Evolutionary conservation across 1,140 invertebrate genomes (phyloP).

Genomic region (Leptinotarsa defecta): DNA sequence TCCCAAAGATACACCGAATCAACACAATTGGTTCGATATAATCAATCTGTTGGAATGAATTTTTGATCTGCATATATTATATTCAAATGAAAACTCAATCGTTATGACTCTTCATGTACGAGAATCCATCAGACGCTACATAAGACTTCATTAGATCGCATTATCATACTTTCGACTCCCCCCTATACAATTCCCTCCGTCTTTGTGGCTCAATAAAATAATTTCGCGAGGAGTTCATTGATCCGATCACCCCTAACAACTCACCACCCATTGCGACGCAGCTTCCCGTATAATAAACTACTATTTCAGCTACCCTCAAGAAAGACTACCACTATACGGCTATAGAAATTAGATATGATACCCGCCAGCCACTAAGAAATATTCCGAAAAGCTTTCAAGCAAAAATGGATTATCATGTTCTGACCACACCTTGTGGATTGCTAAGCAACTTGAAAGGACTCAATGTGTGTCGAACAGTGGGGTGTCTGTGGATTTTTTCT

Average conservation of each 20-base stretch:
- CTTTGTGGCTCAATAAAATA: constrained; percentile 6
- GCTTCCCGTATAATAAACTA: constrained; percentile 24
- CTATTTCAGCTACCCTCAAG: constrained; percentile 17
- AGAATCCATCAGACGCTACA: too few relatives aligned
- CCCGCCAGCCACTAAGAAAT: constrained; percentile 16
- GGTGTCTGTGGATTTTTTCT: background rate
- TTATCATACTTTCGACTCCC: background rate
- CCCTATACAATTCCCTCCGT: background rate
- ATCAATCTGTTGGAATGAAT: too few relatives aligned
- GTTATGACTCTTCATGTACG: too few relatives aligned
- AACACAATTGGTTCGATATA: too few relatives aligned
- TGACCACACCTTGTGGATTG: constrained; percentile 17
- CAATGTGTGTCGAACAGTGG: background rate
- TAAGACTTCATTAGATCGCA: too few relatives aligned
- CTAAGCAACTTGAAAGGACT: background rate
- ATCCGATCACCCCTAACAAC: constrained; percentile 20
- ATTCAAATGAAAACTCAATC: too few relatives aligned
- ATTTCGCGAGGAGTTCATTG: constrained; percentile 22
- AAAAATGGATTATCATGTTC: constrained; percentile 24
- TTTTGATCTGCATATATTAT: too few relatives aligned
- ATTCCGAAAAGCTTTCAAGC: constrained; percentile 23
- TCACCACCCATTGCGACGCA: constrained; percentile 22
- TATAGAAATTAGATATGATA: constrained; percentile 26
- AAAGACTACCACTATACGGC: constrained; percentile 13
- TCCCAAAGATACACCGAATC: too few relatives aligned